Conservation (phyloP, 1,140 invertebrate genomes). For the Cephus cinctus region DNA sequence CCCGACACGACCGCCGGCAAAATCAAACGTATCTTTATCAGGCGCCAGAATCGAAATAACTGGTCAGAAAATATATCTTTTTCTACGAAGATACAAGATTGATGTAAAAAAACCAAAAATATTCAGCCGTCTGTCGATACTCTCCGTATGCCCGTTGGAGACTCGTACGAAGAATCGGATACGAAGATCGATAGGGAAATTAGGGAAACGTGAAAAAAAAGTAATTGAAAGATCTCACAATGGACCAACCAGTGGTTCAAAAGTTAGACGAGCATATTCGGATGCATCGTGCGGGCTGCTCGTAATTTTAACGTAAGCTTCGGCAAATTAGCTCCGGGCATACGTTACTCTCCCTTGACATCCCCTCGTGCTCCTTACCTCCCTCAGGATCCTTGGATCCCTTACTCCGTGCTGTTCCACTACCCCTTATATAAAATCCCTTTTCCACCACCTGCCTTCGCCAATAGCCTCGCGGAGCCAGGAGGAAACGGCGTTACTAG, state of each 20-base stretch:
- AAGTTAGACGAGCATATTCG: slow-evolving; percentile 38
- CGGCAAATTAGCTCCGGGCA: slow-evolving; percentile 50
- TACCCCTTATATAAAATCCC: slow-evolving; percentile 3
- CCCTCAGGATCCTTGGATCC: background rate
- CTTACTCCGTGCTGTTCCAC: too few relatives aligned
- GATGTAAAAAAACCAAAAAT: too few relatives aligned
- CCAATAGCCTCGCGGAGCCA: background rate
- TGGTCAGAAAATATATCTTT: too few relatives aligned
- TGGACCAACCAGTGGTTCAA: too few relatives aligned
- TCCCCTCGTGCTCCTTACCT: background rate
- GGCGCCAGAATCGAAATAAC: too few relatives aligned
- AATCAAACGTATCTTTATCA: slow-evolving; percentile 1
- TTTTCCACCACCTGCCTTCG: slow-evolving; percentile 10
- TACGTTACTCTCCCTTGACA: slow-evolving; percentile 36
- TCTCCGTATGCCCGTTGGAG: too few relatives aligned
- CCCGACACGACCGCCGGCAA: background rate
- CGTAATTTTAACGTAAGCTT: slow-evolving; percentile 48
- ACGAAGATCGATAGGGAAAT: background rate
- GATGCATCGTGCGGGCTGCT: slow-evolving; percentile 41
- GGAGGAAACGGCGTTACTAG: too few relatives aligned
- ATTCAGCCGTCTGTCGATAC: too few relatives aligned
- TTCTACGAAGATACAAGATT: too few relatives aligned
- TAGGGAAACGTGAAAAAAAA: slow-evolving; percentile 9
- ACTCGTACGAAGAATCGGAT: background rate
- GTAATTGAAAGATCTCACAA: background rate